Conservation (phyloP, 2,113 vertebrate species). For the Phainopepla nitens region DNA sequence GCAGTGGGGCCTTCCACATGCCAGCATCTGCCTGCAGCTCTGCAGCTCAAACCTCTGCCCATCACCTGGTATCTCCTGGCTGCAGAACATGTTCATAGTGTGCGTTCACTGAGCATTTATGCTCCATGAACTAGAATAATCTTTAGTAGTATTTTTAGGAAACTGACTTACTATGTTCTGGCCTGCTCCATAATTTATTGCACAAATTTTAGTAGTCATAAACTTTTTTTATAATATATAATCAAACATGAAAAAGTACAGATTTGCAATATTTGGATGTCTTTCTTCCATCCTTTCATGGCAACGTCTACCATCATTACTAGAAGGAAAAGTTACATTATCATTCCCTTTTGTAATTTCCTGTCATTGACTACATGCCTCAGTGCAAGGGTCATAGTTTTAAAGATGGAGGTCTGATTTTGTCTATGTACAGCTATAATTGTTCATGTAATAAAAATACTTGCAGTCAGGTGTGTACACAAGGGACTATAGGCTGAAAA, state of each 20-base stretch:
- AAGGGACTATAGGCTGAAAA: neutral
- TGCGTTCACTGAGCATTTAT: neutral
- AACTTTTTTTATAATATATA: neutral
- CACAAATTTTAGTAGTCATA: neutral
- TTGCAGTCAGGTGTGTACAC: neutral
- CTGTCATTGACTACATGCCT: neutral
- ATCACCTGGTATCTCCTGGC: neutral
- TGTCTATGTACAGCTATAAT: neutral
- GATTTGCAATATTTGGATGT: neutral
- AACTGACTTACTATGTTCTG: neutral
- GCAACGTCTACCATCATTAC: neutral
- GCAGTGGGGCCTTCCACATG: neutral
- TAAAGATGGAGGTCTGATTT: neutral
- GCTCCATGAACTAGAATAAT: neutral
- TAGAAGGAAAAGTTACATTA: neutral
- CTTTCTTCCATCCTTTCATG: neutral
- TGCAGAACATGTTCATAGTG: neutral
- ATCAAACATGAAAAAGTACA: neutral
- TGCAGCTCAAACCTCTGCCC: neutral
- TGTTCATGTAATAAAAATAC: neutral
- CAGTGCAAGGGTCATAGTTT: neutral
- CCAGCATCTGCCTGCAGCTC: neutral
- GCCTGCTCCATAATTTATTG: neutral
- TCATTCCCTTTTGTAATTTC: neutral
- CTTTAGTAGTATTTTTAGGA: neutral